Evolutionary conservation across 2,797 vertebrate species (phyloP), one percentile per base, ranked within the genome.

Genomic region (Microctenopoma steveboyesi): DNA sequence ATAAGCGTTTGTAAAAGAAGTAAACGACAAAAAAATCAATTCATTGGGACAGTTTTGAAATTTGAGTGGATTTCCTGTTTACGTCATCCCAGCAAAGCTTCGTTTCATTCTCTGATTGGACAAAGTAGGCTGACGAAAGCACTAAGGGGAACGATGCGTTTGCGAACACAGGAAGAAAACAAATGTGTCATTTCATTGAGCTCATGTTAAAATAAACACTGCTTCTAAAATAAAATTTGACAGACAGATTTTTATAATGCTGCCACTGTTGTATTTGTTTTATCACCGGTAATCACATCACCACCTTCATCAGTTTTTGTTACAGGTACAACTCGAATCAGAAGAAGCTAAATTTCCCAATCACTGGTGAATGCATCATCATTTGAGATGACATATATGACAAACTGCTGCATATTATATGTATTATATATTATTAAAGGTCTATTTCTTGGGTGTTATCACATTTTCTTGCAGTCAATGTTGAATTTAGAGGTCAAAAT

Each of bases 51-150:
- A 39, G 7, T 47, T 58, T 49, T 43, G 48, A 7, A 52, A 6
- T 18, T 15, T 66, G 48, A 64, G 59, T 62, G 50, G 33, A 60
- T 62, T 91, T 91, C 89, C 91, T 60, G 82, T 7, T 62, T 22
- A 84, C 90, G 89, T 92, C 82, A 85, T 9, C 58, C 1, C 1
- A 0, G 0, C 39, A 10, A 57, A 4, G 33, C 47, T n/a, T 60
- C 86, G 89, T 91, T 61, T 65, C 83, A 59, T 14, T 2, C 45
- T 64, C 39, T 85, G 47, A 89, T 90, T 91, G 80, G 92, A 9
- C 76, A 27, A 22, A 16, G 5, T 2, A 4, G n/a, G 45, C 14
- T 70, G 74, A 86, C 86, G 72, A 37, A 0, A 0, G 0, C 0
- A 1, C 14, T 0, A 2, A 15, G 18, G 37, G 4, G 0, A 0